Evolutionary conservation across 2,113 vertebrate species (phyloP).

Genomic region (Campylorhamphus procurvoides): DNA sequence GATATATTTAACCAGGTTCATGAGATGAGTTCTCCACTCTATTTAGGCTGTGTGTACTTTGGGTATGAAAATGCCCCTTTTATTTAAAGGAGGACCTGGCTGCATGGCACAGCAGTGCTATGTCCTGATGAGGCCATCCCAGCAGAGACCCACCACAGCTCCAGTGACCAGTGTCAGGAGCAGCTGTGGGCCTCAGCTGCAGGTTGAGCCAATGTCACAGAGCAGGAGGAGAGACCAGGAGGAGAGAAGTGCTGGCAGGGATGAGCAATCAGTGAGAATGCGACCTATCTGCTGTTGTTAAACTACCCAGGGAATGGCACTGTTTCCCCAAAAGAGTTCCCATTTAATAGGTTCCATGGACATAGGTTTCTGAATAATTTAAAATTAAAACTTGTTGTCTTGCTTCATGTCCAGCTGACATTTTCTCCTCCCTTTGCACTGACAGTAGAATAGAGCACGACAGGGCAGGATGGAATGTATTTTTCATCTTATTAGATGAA

Average conservation of each 20-base stretch:
- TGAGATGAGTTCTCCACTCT: background rate
- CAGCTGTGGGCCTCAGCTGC: background rate
- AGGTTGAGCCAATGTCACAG: background rate
- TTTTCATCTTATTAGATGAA: slow-evolving; percentile 2
- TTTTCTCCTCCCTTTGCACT: background rate
- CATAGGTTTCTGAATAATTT: background rate
- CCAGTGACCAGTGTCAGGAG: rapidly evolving
- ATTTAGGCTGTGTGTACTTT: background rate
- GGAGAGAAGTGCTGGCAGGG: background rate
- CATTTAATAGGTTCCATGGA: background rate
- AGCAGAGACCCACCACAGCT: background rate
- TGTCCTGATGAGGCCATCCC: background rate
- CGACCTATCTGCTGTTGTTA: rapidly evolving
- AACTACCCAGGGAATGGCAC: background rate
- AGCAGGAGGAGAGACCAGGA: background rate
- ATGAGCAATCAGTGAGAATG: background rate
- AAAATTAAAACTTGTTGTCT: background rate
- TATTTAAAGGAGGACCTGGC: background rate
- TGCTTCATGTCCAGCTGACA: background rate
- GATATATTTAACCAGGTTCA: background rate
- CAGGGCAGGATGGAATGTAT: background rate
- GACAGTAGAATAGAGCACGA: background rate
- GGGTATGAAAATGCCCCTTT: background rate
- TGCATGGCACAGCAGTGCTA: background rate
- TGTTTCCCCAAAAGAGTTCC: background rate